These are phyloP conservation scores for Delia radicum DNA, from an alignment of 1,140 invertebrate species.

Conservation along the genomic window DNA sequence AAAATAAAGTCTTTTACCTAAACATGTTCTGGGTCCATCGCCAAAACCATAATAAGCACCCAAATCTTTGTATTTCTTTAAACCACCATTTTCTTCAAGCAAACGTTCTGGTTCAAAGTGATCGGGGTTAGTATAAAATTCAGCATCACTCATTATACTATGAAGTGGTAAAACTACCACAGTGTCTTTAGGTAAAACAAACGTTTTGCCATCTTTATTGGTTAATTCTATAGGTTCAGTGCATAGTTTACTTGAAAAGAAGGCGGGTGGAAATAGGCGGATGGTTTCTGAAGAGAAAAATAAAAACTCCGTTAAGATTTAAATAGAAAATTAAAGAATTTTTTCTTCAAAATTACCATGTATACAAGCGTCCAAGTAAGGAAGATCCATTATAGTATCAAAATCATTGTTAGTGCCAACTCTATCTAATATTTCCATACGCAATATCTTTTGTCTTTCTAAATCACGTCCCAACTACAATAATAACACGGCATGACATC, in stretches of 20 bases:
- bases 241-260: conserved; percentile 13
- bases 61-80: conserved; percentile 48
- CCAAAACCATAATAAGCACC: conserved; percentile 63
- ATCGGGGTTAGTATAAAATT: conserved; percentile 64
- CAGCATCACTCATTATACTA: conserved; percentile 53
- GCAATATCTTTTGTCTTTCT: conserved; percentile 34
- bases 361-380: conserved; percentile 13
- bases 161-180: conserved; percentile 47
- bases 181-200: conserved; percentile 39
- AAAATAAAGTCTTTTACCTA: conserved; percentile 44
- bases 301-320: not conserved
- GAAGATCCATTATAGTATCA: not conserved
- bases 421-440: conserved; percentile 47
- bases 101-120: conserved; percentile 69
- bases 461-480: conserved; percentile 34
- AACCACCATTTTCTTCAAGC: conserved; percentile 49
- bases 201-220: conserved; percentile 26
- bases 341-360: not conserved
- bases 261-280: conserved; percentile 9
- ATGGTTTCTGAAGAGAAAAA: conserved; percentile 26
- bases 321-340: not conserved
- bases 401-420: conserved; percentile 12
- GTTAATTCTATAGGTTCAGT: conserved; percentile 18
- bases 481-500: not conserved
- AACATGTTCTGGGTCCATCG: conserved; percentile 64